phyloP scores from a whole-genome alignment of 2,113 vertebrate genomes.

The Seriola dumerili region DNA sequence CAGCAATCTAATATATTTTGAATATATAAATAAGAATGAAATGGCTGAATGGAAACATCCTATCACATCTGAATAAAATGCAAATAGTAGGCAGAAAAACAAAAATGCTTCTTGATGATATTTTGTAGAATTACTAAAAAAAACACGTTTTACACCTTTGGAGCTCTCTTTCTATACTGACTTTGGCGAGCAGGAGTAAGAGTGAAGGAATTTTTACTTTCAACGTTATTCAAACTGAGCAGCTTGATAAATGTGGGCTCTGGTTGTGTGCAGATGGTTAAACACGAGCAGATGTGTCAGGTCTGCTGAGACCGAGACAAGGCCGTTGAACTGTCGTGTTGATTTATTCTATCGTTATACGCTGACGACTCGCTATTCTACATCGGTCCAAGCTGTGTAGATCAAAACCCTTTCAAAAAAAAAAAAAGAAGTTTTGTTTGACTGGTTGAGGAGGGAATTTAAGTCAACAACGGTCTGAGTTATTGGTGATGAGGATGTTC shows the following conservation, averaged over 20 bases:
- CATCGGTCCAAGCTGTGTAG: not conserved
- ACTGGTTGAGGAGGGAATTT: not conserved
- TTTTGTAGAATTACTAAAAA: no score
- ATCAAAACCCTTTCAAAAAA: not conserved
- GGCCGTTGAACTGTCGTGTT: not conserved
- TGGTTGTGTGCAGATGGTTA: not conserved
- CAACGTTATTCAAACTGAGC: not conserved
- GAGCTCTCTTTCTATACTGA: not conserved
- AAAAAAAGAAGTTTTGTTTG: not conserved
- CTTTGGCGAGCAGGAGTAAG: not conserved
- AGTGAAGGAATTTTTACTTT: not conserved
- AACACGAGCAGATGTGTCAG: not conserved
- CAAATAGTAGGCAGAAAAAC: no score
- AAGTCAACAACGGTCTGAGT: not conserved
- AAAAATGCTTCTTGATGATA: no score
- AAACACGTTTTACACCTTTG: no score
- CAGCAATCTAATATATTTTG: not conserved
- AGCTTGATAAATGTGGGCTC: not conserved
- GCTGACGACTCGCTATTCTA: slow-evolving; percentile 29
- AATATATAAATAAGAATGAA: slow-evolving; percentile 1
- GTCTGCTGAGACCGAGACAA: slow-evolving; percentile 1
- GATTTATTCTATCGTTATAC: slow-evolving; percentile 1
- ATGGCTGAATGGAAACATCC: not conserved
- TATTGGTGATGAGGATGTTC: slow-evolving; percentile 2
- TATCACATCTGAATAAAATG: not conserved